Percentiles rank a stretch among this genome's conserved stretches.
Evolutionary conservation across 2,113 vertebrate genomes (phyloP).

Genomic region (Sterrhoptilus dennistouni): DNA sequence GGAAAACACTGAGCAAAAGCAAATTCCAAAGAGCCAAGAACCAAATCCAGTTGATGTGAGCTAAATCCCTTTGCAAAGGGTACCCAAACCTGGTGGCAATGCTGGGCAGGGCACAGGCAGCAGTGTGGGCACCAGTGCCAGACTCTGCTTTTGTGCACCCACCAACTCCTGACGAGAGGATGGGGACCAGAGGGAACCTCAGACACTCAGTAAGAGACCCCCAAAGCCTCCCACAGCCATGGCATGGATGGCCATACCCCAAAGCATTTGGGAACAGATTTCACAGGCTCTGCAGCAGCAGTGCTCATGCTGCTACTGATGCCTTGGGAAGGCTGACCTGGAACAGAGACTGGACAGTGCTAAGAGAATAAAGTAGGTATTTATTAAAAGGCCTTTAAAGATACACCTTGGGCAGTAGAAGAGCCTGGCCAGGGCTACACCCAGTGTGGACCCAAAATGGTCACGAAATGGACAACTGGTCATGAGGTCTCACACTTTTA

Average conservation of each 20-base stretch:
- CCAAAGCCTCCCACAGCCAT: neutral
- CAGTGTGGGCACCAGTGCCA: rapidly evolving
- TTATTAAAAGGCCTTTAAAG: neutral
- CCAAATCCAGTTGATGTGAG: neutral
- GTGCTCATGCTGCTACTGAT: neutral
- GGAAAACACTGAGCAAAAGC: neutral
- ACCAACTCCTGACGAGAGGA: neutral
- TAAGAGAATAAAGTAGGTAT: neutral
- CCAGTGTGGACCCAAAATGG: neutral
- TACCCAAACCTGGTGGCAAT: neutral
- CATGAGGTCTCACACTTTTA: neutral
- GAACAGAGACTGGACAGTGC: neutral
- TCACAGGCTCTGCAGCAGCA: neutral
- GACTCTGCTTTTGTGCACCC: neutral
- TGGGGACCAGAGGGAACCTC: neutral
- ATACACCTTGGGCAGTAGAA: neutral
- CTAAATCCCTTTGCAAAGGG: neutral
- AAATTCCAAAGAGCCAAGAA: neutral
- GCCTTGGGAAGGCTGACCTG: neutral
- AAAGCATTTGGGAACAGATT: neutral
- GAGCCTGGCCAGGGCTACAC: neutral
- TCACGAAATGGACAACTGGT: neutral
- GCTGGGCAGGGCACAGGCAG: neutral
- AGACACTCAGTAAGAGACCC: neutral
- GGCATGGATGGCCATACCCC: rapidly evolving